Percentiles rank a stretch among this genome's conserved stretches.
These are phyloP conservation scores for Cepaea nemoralis DNA, from an alignment of 1,140 invertebrate species.

Conservation along the genomic window DNA sequence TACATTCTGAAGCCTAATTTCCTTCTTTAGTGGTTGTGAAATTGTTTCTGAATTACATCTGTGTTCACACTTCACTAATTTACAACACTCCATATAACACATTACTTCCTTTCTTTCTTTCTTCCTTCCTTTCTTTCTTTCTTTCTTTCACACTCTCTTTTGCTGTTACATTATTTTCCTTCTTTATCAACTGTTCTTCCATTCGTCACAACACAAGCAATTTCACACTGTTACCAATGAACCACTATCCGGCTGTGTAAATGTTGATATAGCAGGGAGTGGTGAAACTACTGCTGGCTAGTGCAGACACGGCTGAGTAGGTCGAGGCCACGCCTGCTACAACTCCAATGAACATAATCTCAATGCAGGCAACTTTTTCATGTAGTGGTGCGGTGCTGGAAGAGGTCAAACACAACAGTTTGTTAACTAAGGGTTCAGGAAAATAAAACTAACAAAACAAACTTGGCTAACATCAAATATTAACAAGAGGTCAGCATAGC, in stretches of 20 bases:
- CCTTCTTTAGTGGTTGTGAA: too few species aligned
- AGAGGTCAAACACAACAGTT: not conserved
- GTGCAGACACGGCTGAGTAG: conserved; percentile 76
- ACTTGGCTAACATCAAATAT: too few species aligned
- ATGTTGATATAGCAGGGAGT: conserved; percentile 65
- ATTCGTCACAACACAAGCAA: not conserved
- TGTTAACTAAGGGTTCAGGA: too few species aligned
- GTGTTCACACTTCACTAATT: too few species aligned
- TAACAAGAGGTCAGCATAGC: too few species aligned
- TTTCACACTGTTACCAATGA: not conserved
- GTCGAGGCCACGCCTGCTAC: conserved; percentile 77
- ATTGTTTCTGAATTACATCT: too few species aligned
- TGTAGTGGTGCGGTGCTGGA: conserved; percentile 72
- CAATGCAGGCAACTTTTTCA: conserved; percentile 73
- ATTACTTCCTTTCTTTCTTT: not conserved
- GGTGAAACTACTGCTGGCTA: conserved; percentile 68
- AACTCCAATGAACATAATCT: conserved; percentile 77
- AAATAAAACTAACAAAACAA: too few species aligned
- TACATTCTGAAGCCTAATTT: too few species aligned
- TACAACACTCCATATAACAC: too few species aligned
- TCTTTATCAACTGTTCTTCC: not conserved
- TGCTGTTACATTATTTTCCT: not conserved
- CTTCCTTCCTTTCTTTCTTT: not conserved
- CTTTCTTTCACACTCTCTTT: not conserved
- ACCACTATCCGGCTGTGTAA: not conserved